Evolutionary conservation across 2,888 invertebrate species (phyloP).

Genomic region (Lymantria dispar): DNA sequence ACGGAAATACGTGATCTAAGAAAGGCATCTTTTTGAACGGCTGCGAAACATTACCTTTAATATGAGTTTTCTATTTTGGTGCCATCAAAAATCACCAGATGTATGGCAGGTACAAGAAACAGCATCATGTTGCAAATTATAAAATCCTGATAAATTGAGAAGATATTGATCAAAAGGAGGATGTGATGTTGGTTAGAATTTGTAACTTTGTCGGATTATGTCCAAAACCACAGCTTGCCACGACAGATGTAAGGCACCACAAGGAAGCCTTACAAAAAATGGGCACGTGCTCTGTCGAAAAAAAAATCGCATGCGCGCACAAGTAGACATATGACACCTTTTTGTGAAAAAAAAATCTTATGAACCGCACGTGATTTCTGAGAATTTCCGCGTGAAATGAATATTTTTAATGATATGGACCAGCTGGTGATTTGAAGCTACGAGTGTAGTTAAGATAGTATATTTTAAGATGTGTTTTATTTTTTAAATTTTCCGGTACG

Average conservation of each 20-base stretch:
- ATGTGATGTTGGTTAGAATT: slow-evolving; percentile 7
- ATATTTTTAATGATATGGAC: slow-evolving; percentile 51
- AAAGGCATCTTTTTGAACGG: slow-evolving; percentile 31
- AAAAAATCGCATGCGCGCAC: slow-evolving; percentile 77
- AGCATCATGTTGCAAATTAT: slow-evolving; percentile 77
- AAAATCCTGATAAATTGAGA: slow-evolving; percentile 38
- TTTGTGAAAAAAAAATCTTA: slow-evolving; percentile 46
- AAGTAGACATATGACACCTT: slow-evolving; percentile 69
- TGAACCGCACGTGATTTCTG: slow-evolving; percentile 58
- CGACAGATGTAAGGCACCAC: slow-evolving; percentile 74
- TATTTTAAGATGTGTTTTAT: not conserved
- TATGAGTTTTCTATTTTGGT: slow-evolving; percentile 65
- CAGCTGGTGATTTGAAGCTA: slow-evolving; percentile 39
- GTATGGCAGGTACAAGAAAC: slow-evolving; percentile 69
- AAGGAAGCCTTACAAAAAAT: slow-evolving; percentile 69
- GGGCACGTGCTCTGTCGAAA: slow-evolving; percentile 69
- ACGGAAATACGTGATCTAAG: slow-evolving; percentile 40
- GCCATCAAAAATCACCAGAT: slow-evolving; percentile 73
- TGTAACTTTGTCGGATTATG: slow-evolving; percentile 40
- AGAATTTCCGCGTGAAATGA: slow-evolving; percentile 55
- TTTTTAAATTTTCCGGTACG: slow-evolving; percentile 5
- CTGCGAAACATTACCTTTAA: slow-evolving; percentile 35
- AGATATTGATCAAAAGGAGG: slow-evolving; percentile 2
- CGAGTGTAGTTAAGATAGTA: slow-evolving; percentile 6
- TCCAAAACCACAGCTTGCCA: slow-evolving; percentile 72